Evolutionary conservation across 2,113 vertebrate species (phyloP).

Genomic region (Thamnophis sirtalis): DNA sequence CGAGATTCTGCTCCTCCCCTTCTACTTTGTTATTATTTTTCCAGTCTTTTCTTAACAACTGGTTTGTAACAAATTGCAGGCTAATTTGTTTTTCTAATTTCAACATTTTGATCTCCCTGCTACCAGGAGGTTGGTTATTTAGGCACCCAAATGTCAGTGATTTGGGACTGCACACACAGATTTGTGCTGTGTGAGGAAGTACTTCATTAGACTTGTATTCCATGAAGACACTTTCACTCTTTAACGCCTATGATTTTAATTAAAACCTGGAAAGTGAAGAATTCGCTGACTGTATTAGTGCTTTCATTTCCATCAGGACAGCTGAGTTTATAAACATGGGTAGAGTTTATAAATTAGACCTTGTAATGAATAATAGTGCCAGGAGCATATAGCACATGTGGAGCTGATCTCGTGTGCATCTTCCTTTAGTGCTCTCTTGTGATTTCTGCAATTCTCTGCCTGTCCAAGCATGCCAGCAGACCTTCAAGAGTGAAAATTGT

Average conservation of each 20-base stretch:
- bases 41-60: slow-evolving; percentile 53
- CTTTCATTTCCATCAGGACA: slow-evolving; percentile 76
- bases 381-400: slow-evolving; percentile 54
- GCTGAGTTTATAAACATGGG: slow-evolving; percentile 76
- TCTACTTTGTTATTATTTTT: slow-evolving; percentile 49
- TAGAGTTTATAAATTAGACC: slow-evolving; percentile 75
- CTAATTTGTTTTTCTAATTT: slow-evolving; percentile 72
- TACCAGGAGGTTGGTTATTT: slow-evolving; percentile 44
- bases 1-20: slow-evolving; percentile 8
- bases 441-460: slow-evolving; percentile 45
- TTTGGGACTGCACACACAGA: slow-evolving; percentile 62
- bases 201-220: slow-evolving; percentile 78
- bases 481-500: slow-evolving; percentile 39
- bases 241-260: slow-evolving; percentile 80
- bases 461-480: slow-evolving; percentile 46
- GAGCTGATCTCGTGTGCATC: slow-evolving; percentile 64
- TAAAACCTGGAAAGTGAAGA: slow-evolving; percentile 80
- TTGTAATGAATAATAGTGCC: slow-evolving; percentile 65
- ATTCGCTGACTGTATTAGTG: slow-evolving; percentile 76
- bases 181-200: slow-evolving; percentile 66
- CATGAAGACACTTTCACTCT: slow-evolving; percentile 69
- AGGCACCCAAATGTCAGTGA: slow-evolving; percentile 44
- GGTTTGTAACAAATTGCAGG: slow-evolving; percentile 55
- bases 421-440: slow-evolving; percentile 44
- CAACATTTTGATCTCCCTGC: slow-evolving; percentile 39